These are phyloP conservation scores for Frankliniella fusca DNA, from an alignment of 2,888 invertebrate species.

Conservation along the genomic window DNA sequence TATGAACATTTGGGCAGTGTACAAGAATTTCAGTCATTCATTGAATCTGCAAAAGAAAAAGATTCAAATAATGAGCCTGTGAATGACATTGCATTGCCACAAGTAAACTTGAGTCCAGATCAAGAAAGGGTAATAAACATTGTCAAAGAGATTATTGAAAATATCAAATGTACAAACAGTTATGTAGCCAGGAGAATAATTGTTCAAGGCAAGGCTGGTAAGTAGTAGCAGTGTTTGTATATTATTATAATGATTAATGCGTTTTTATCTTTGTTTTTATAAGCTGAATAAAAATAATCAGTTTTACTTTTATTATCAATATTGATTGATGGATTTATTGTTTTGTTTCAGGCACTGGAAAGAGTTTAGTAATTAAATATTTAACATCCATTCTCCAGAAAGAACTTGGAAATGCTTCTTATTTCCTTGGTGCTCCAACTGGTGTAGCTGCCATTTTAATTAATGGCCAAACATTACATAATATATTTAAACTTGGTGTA, in stretches of 20 bases:
- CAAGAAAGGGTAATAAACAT: neutral
- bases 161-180: neutral
- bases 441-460: neutral
- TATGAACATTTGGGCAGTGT: neutral
- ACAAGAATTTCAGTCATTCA: neutral
- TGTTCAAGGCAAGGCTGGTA: constrained; percentile 6
- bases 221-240: neutral
- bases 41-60: neutral
- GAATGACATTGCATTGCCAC: neutral
- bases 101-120: neutral
- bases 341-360: neutral
- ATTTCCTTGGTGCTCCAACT: neutral
- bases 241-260: neutral
- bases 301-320: neutral
- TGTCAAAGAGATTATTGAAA: neutral
- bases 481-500: neutral
- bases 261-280: no score
- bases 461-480: neutral
- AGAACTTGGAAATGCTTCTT: neutral
- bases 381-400: neutral
- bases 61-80: neutral
- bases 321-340: neutral
- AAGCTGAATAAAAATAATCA: no score
- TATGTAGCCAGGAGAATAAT: neutral
- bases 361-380: neutral